Evolutionary conservation across 2,113 vertebrate species (phyloP), one percentile per base, ranked within the genome.

Genomic region (Zeus faber): DNA sequence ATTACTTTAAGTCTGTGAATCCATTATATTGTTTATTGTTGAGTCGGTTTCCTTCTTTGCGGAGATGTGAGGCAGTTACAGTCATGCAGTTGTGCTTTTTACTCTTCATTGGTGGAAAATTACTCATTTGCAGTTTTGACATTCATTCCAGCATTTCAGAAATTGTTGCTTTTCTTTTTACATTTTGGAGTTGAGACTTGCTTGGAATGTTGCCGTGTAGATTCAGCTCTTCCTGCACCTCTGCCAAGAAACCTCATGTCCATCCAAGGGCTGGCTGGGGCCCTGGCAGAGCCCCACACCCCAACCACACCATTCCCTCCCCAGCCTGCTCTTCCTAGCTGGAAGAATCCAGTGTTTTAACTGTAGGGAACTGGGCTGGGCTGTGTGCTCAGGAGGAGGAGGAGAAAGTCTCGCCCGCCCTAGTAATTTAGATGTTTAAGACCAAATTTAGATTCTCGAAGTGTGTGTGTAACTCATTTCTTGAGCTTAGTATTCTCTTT

Each of bases 381-480:
- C 33, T 37, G 33, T n/a, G 4, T 37, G 33, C 33, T 37, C 2
- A 37, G 33, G n/a, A 47, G 4, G 17, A 6, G 18, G 41, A 35
- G 31, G 55, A 44, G 39, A 39, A 41, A 33, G 41, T 23, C 14
- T 23, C 44, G 39, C 63, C 37, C 17, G 3, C 14, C 24, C 23
- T 2, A 49, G 44, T 20, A 14, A 7, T 43, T 1, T 7, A 9
- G 40, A 17, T 18, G 54, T 66, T 67, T 48, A 31, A 58, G 50
- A 37, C 11, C 57, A 33, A 3, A 39, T 67, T 50, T 55, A 51
- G 44, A 55, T 23, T 2, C 35, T 4, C 33, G 13, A n/a, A 4
- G 10, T 2, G 26, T 25, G 37, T 16, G n/a, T 44, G 3, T 25
- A 25, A 27, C 18, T 54, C 49, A 55, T 18, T 65, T 49, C 25